Conservation (phyloP, 2,113 vertebrate species). For the Podocnemis expansa region DNA sequence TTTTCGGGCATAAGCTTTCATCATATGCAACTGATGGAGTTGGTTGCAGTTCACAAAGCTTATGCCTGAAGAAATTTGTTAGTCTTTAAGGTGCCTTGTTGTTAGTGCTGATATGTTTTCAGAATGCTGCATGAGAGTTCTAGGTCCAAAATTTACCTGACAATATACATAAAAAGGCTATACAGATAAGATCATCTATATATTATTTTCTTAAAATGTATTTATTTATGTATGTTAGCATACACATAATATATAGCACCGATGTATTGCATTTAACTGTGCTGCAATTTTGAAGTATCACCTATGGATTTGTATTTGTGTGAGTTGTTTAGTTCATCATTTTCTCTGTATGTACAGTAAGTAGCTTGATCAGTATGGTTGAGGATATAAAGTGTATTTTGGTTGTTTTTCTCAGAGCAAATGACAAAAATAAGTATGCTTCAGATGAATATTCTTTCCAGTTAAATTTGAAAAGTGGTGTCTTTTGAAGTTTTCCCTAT, state of each 20-base stretch:
- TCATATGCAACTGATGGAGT: no score
- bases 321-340: background rate
- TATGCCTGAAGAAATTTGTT: no score
- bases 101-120: background rate
- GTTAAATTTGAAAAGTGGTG: background rate
- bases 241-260: background rate
- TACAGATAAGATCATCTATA: background rate
- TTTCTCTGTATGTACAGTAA: background rate
- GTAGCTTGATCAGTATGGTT: background rate
- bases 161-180: background rate
- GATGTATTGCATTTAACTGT: background rate
- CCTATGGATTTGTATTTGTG: background rate
- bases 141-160: background rate
- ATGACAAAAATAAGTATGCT: background rate
- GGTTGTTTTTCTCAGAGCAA: background rate
- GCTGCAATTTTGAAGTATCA: background rate
- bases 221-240: background rate
- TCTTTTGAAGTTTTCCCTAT: background rate
- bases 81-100: no score
- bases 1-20: no score
- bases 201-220: background rate
- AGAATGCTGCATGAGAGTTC: background rate
- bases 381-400: background rate
- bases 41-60: no score
- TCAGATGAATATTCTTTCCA: background rate